A percentile compares a stretch with the other conserved stretches of the same genome.
These are phyloP conservation scores for Lepidocyrtoides sp. DNA, from an alignment of 2,888 invertebrate species.

Conservation along the genomic window DNA sequence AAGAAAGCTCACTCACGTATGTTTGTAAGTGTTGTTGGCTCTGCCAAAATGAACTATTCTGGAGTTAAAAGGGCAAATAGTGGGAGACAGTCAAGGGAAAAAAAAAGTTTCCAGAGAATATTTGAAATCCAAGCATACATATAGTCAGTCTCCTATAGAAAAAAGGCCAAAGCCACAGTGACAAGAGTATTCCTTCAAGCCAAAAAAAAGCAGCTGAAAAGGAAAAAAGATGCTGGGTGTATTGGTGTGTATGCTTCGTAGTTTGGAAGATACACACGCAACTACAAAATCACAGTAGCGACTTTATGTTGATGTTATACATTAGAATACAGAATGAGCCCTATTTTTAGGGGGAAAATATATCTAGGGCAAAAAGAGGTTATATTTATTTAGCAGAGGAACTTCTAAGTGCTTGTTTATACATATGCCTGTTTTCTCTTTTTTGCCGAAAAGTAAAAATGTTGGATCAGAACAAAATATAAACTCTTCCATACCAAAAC, in stretches of 20 bases:
- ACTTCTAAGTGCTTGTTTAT: not conserved
- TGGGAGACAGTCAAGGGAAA: constrained; percentile 32
- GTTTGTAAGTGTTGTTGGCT: constrained; percentile 9
- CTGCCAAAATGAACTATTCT: constrained; percentile 58
- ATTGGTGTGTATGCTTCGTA: not conserved
- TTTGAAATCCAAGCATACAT: not conserved
- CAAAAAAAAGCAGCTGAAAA: constrained; percentile 42
- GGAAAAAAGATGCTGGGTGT: not conserved
- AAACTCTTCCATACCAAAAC: not conserved
- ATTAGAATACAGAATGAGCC: constrained; percentile 23
- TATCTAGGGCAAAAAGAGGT: constrained; percentile 22
- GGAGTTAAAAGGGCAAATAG: constrained; percentile 36
- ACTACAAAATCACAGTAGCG: too few species aligned
- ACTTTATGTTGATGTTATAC: not conserved
- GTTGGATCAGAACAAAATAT: not conserved
- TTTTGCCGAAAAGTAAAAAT: not conserved
- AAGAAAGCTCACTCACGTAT: not conserved
- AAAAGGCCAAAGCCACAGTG: constrained; percentile 16
- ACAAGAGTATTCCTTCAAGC: constrained; percentile 38
- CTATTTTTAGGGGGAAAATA: too few species aligned
- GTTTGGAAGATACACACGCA: not conserved
- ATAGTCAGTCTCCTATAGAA: not conserved
- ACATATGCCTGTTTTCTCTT: not conserved
- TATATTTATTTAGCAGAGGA: not conserved
- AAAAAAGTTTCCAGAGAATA: not conserved